Evolutionary conservation across 92 coral and sea anemone species (phyloP), one percentile per base, ranked within the genome.

Genomic region (Scolanthus callimorphus): DNA sequence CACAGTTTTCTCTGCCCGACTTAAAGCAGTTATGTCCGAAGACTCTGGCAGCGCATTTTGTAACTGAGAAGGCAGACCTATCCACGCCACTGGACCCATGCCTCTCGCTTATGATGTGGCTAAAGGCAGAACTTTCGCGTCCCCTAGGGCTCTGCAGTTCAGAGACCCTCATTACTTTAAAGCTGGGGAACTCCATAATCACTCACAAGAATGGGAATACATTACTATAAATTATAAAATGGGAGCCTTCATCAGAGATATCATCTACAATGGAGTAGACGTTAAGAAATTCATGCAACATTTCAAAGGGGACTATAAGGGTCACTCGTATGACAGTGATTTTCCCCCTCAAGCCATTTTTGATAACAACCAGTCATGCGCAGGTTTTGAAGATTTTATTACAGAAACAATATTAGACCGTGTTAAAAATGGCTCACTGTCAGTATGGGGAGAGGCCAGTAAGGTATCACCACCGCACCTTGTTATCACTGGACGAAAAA

Each of bases 361-460:
- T 6, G 41, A 6, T 34, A 46, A 46, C 52, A 46, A 46, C 52
- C 52, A 9, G 22, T 46, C 52, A 4, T 46, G 52, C 17, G 23
- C 4, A 20, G 52, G 52, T 9, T 62, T 62, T 47, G 41, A 28
- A 29, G 57, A 62, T 15, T 1, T 29, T 59, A 45, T 59, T 27
- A 30, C 65, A 25, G 27, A 21, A 31, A 59, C 63, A 27, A 31
- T 37, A 20, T 59, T 31, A 45, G 49, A 59, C 20, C 21, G 65
- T 8, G 65, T 59, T 25, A 25, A 17, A 27, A 59, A 59, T 59
- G 65, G 65, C 20, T 59, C 65, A 26, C 48, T 59, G 20, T 19
- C 45, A 17, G 63, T 57, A 20, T 57, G 20, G 45, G 63, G 63
- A 39, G 46, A 57, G 25, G 49, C 30, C n/a, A n/a, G n/a, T n/a